Evolutionary conservation across 1,140 invertebrate species (phyloP), one percentile per base, ranked within the genome.

Genomic region (Schlechtendalia chinensis): DNA sequence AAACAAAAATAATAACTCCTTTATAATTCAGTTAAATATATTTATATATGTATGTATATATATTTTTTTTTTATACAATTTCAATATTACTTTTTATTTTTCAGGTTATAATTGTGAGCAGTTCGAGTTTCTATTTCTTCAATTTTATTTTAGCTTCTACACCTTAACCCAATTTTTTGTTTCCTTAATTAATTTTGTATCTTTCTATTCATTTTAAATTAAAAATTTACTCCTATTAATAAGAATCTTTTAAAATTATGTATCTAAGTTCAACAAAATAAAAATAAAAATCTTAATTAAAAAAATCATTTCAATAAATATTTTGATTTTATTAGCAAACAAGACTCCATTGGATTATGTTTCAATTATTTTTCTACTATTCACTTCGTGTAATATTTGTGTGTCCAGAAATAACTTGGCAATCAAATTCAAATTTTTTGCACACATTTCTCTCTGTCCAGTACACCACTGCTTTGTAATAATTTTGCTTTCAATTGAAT

Each of bases 401-500:
- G 32, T 4, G 32, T 39, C 32, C 10, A 12, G 10, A 24, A 29
- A 72, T 47, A 53, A 17, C 24, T 29, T 53, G 47, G 24, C 69
- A 59, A 45, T 45, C 22, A 14, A 77, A 58, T 77, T 59, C 72
- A 29, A 58, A 50, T 29, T 39, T 17, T 74, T 75, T 47, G 22
- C 67, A 47, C 45, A 39, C n/a, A 45, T 5, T 17, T 39, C 53
- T 19, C 80, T 79, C 65, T 83, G 54, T 32, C 27, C 32, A 82
- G 8, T 81, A 81, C 32, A 39, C 45, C 77, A 58, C 27, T 59
- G 11, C 39, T 22, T 22, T 32, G 39, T 75, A 53, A 22, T 77
- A 67, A 75, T 81, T 75, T 39, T 81, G 29, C 45, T 81, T 69
- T 19, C 61, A 72, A 77, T 69, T 82, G n/a, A 63, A 80, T 84